Evolutionary conservation across 2,797 vertebrate genomes (phyloP), one percentile per base, ranked within the genome.

Genomic region (Thaleichthys pacificus): DNA sequence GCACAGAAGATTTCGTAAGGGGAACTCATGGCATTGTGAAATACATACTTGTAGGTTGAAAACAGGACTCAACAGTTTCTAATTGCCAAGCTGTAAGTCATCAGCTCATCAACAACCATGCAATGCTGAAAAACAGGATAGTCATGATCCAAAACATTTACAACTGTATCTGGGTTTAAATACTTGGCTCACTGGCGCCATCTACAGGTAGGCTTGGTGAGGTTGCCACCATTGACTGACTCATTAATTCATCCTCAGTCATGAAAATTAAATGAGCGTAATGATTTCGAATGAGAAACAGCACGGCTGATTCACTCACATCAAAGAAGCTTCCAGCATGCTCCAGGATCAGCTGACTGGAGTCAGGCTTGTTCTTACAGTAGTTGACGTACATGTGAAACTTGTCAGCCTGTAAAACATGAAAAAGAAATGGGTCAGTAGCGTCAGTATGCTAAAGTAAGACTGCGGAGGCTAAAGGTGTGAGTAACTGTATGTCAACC

Each of bases 331-430:
- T 91, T 70, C 96, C 96, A n/a, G 96, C 96, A 0, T 99, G 96
- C 77, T 99, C 97, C 91, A 99, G 90, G 75, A 99, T 96, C 66
- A 99, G 96, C 90, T 99, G 97, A 85, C 89, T 99, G 84, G 97
- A 99, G 91, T 99, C 97, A 1, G 97, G 97, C 81, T 99, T 99
- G 89, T 99, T 99, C 91, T 98, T 99, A 91, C 97, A 99, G 92
- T 99, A 99, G 77, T 95, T 95, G 79, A 99, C 97, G 77, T 99
- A 99, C 89, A 99, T 98, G 84, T 99, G 96, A 90, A 99, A 99
- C 85, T 98, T 99, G 89, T 99, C 97, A 71, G 97, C 97, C 97
- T 99, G 88, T 74, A 89, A 87, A 89, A 84, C 82, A 61, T 17
- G 51, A 4, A 30, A 61, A 42, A 73, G 14, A 9, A 47, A 17